phyloP scores from a whole-genome alignment of 2,797 vertebrate genomes.

The Pangasius djambal region DNA sequence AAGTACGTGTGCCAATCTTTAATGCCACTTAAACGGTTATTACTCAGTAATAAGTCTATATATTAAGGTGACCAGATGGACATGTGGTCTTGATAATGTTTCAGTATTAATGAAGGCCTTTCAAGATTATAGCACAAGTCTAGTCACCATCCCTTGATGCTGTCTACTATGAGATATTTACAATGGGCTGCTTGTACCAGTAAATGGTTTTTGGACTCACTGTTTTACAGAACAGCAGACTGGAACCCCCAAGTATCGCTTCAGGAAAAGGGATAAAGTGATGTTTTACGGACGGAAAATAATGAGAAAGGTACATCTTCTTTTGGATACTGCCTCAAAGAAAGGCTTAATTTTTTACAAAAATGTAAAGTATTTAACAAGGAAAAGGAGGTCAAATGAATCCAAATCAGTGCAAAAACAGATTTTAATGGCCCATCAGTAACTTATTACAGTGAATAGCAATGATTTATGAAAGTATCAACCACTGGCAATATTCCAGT shows the following conservation, averaged over 20 bases:
- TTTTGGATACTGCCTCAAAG: not conserved
- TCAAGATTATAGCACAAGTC: not conserved
- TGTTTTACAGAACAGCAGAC: constrained; percentile 76
- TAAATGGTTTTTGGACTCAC: not conserved
- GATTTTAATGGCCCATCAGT: not conserved
- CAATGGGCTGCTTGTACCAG: not conserved
- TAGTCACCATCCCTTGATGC: not conserved
- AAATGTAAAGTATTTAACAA: not conserved
- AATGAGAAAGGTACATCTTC: constrained; percentile 87
- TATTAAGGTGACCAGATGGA: not conserved
- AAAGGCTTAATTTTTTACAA: not conserved
- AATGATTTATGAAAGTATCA: not conserved
- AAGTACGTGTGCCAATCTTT: constrained; percentile 75
- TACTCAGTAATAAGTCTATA: too few species aligned
- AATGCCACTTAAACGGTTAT: not conserved
- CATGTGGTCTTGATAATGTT: not conserved
- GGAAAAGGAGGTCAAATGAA: not conserved
- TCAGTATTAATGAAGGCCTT: not conserved
- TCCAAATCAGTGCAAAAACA: not conserved
- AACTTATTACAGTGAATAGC: not conserved
- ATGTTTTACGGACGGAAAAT: constrained; percentile 96
- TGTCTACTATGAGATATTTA: not conserved
- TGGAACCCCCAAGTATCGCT: constrained; percentile 84
- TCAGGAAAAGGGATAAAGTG: constrained; percentile 90
- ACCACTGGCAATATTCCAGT: not conserved